phyloP scores from a whole-genome alignment of 2,888 invertebrate genomes.

The Seira musarum region DNA sequence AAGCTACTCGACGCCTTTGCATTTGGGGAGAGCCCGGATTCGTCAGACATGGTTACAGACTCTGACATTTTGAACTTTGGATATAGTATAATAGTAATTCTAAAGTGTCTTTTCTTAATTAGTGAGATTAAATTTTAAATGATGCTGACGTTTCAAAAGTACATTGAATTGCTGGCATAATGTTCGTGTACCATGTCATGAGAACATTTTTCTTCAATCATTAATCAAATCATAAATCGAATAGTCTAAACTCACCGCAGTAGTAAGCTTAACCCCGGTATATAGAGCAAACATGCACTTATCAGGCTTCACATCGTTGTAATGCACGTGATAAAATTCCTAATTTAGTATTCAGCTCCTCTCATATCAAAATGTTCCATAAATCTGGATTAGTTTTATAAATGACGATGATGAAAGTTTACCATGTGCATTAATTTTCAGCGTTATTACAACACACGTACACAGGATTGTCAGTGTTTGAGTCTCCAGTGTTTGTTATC shows the following conservation, averaged over 20 bases:
- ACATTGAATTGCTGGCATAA: neutral
- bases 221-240: too few species aligned
- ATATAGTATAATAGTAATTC: neutral
- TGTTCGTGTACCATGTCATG: too few species aligned
- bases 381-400: constrained; percentile 54
- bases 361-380: constrained; percentile 46
- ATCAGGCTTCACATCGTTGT: constrained; percentile 31
- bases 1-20: constrained; percentile 21
- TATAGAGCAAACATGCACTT: constrained; percentile 25
- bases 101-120: too few species aligned
- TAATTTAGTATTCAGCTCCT: constrained; percentile 30
- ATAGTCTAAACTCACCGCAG: too few species aligned
- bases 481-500: neutral
- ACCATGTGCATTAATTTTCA: neutral
- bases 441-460: constrained; percentile 12
- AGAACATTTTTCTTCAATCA: too few species aligned
- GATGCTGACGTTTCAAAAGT: neutral
- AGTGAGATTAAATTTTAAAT: too few species aligned
- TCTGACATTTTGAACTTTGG: constrained; percentile 43
- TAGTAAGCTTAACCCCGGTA: neutral
- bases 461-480: constrained; percentile 6
- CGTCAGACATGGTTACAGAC: constrained; percentile 44
- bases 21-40: constrained; percentile 32
- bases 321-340: constrained; percentile 47
- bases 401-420: constrained; percentile 17